phyloP scores from a whole-genome alignment of 2,797 vertebrate species.

The Setipinna tenuifilis region DNA sequence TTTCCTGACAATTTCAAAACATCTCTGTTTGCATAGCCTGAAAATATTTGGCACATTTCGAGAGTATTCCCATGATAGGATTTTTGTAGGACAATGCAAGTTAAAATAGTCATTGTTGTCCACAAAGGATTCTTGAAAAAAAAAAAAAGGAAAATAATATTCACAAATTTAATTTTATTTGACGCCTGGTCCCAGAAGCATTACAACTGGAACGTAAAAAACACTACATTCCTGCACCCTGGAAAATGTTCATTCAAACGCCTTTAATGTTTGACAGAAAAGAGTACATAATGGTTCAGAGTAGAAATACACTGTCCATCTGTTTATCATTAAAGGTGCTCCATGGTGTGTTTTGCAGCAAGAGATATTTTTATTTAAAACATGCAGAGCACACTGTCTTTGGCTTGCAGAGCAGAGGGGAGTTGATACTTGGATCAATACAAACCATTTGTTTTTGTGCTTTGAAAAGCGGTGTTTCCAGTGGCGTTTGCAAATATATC shows the following conservation, averaged over 20 bases:
- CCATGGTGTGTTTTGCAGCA: background rate
- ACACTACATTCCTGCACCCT: background rate
- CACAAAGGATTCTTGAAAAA: background rate
- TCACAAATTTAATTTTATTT: background rate
- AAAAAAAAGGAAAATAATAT: background rate
- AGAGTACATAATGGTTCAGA: background rate
- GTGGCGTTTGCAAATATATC: background rate
- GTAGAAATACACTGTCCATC: background rate
- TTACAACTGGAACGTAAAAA: background rate
- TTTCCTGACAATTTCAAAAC: background rate
- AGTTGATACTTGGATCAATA: background rate
- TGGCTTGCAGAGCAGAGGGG: background rate
- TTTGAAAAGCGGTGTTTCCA: background rate
- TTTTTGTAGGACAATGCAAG: background rate
- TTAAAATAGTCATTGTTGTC: background rate
- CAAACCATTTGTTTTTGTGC: background rate
- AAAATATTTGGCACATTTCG: background rate
- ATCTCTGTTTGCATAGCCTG: background rate
- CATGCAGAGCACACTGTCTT: background rate
- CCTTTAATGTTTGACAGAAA: conserved; percentile 11
- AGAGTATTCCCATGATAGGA: background rate
- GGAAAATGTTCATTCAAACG: background rate
- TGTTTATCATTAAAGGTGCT: conserved; percentile 2
- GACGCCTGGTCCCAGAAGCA: background rate
- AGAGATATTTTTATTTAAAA: background rate